These are phyloP conservation scores for Dione juno DNA, from an alignment of 2,888 invertebrate genomes.

Conservation along the genomic window DNA sequence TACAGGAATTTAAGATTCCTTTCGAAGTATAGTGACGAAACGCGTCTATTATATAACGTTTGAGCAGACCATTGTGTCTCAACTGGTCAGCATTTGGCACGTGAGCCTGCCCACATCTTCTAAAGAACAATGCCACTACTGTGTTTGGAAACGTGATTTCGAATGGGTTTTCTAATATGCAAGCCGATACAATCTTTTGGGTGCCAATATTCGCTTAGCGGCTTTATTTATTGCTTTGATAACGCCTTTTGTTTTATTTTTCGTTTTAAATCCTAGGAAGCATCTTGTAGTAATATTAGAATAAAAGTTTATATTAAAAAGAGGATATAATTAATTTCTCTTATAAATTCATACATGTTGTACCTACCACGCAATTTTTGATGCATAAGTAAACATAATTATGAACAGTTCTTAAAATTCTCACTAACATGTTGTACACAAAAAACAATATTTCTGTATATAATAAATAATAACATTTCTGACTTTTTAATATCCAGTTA, in stretches of 20 bases:
- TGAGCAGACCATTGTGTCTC: constrained; percentile 34
- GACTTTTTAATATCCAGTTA: not conserved
- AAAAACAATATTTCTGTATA: no score
- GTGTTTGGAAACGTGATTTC: constrained; percentile 65
- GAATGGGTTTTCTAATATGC: constrained; percentile 58
- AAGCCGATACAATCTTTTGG: constrained; percentile 63
- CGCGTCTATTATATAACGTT: constrained; percentile 32
- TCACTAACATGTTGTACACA: no score
- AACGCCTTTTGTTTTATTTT: constrained; percentile 22
- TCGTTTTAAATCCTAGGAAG: no score
- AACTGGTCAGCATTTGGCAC: constrained; percentile 58
- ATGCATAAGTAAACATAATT: no score
- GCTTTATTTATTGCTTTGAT: constrained; percentile 51
- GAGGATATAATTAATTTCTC: no score
- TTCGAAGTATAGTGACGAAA: constrained; percentile 30
- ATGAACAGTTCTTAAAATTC: no score
- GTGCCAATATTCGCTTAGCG: constrained; percentile 56
- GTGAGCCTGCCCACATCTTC: constrained; percentile 60
- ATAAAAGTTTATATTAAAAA: no score
- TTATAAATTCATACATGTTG: no score
- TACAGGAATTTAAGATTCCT: not conserved
- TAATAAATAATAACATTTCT: not conserved
- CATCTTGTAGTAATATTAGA: no score
- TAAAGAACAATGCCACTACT: constrained; percentile 68
- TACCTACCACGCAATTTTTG: no score